Evolutionary conservation across 1,140 invertebrate species (phyloP), one percentile per base, ranked within the genome.

Genomic region (Saccostrea glomerata): DNA sequence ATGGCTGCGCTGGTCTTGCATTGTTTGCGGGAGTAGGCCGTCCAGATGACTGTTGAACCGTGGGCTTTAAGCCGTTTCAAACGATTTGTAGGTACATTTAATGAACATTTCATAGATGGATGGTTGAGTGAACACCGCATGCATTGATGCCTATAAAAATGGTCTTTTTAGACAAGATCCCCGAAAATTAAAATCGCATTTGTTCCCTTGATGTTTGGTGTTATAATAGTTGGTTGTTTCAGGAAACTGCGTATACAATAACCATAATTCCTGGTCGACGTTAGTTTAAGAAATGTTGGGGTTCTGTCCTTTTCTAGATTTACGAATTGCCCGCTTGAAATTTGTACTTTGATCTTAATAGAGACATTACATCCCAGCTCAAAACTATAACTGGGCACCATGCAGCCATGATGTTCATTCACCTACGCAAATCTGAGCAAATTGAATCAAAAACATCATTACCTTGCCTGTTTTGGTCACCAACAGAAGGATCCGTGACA

Each of bases 181-280:
- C 15, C 40, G 13, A 15, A 25, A 83, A 47, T 82, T 82, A 25
- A 82, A 82, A 82, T 47, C n/a, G 17, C 82, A 83, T 47, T 83
- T 83, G 36, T 47, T 47, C 17, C 15, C 13, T n/a, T 23, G 82
- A 23, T 30, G 0, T 20, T 7, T 82, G 47, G 15, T 55, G 30
- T 11, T 54, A 13, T 83, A 0, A 36, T 1, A 20, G 13, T 3
- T 0, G 15, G 0, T 70, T 25, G 15, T 58, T 13, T 11, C 4
- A 15, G 58, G 0, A n/a, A 0, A 13, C 11, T 54, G 13, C 63
- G 77, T 86, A 55, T 77, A 86, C 30, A 86, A 23, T 6, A 86
- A 60, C 66, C 66, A 86, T 17, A 77, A 36, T 23, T 86, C 66
- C 20, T 86, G 47, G 30, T 77, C 47, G 20, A 86, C 40, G 17